phyloP scores from a whole-genome alignment of 2,113 vertebrate genomes.

The Boleophthalmus pectinirostris region DNA sequence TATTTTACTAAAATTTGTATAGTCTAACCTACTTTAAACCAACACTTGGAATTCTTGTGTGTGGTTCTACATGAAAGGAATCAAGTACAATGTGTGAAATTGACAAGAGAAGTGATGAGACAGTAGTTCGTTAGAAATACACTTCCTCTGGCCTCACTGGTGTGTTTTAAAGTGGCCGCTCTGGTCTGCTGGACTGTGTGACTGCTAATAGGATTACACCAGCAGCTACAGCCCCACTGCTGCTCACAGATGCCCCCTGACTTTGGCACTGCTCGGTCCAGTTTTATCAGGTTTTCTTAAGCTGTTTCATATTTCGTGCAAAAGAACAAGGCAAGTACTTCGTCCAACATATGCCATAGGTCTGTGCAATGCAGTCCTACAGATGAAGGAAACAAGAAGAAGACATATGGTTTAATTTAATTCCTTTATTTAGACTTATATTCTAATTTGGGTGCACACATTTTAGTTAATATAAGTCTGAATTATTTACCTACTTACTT shows the following conservation, averaged over 20 bases:
- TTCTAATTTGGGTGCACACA: too few species aligned
- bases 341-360: too few species aligned
- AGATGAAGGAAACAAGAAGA: background rate
- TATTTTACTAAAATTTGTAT: too few species aligned
- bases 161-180: background rate
- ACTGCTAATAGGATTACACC: background rate
- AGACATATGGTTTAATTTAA: too few species aligned
- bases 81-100: background rate
- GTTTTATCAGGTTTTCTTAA: constrained; percentile 8
- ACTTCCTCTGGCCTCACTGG: background rate
- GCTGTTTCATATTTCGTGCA: background rate
- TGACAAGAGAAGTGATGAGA: background rate
- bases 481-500: too few species aligned
- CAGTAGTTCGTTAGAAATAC: background rate
- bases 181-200: background rate
- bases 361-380: too few species aligned
- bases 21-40: background rate
- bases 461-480: too few species aligned
- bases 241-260: constrained; percentile 14
- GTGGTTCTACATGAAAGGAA: background rate
- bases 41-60: background rate
- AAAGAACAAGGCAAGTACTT: background rate
- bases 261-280: constrained; percentile 31
- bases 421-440: too few species aligned
- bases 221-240: constrained; percentile 2